Evolutionary conservation across 2,888 invertebrate genomes (phyloP), one percentile per base, ranked within the genome.

Genomic region (Melanotus villosus): DNA sequence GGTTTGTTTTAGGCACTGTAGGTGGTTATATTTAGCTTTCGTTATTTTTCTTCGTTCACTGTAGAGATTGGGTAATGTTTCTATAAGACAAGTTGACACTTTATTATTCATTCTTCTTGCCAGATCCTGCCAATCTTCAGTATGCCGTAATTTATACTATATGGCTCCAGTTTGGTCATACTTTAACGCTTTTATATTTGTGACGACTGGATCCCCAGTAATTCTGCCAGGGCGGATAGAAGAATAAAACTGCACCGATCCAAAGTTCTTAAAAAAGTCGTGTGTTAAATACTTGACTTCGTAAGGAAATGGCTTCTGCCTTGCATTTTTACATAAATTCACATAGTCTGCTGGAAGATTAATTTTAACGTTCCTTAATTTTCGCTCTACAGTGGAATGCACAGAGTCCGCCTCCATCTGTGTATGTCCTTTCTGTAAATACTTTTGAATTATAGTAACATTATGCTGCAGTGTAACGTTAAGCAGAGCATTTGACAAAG

Each of bases 321-420:
- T 52, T 6, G 76, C 75, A 18, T 47, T 50, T 58, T 41, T 56
- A 56, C 64, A 68, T 34, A 73, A 62, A 34, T 64, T 16, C 6
- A 72, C 32, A 47, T 73, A 77, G 18, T 74, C 74, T 7, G 58
- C 63, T 30, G 75, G 74, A n/a, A 71, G 18, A 63, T 68, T 43
- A 36, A 70, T 65, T 2, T 63, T 47, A 21, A 34, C 18, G n/a
- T 71, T 70, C 56, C 71, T 68, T 21, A 73, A 7, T n/a, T 65
- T 65, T 23, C 32, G 59, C 71, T 79, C 79, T 36, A 80, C 73
- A 23, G 59, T 41, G 34, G 68, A 68, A 56, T 80, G 80, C 18
- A 79, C 77, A 1, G 70, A 73, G 65, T 80, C 79, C 34, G 73
- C 71, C 56, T 79, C 78, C 75, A 77, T 79, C 68, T 80, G 77